Evolutionary conservation across 2,113 vertebrate species (phyloP).

Genomic region (Cranoglanis bouderius): DNA sequence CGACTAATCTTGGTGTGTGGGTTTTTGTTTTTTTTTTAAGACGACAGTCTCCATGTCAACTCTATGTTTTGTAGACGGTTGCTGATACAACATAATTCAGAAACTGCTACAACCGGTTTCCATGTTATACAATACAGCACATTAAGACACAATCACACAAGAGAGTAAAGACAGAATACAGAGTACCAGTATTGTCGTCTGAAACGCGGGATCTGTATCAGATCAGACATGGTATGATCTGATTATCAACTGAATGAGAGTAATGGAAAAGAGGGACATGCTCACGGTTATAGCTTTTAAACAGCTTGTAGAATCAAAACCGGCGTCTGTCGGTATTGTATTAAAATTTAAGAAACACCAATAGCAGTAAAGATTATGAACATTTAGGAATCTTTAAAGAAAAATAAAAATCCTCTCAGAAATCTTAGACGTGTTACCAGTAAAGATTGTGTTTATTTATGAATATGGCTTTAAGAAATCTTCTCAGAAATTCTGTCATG

Average conservation of each 20-base stretch:
- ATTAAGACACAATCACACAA: not conserved
- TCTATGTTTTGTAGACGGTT: not conserved
- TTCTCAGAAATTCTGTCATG: not conserved
- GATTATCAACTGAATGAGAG: not conserved
- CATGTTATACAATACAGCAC: not conserved
- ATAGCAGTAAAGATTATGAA: not conserved
- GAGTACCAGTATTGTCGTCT: not conserved
- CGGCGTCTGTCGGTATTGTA: too few relatives aligned
- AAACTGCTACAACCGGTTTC: constrained; percentile 7
- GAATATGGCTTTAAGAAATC: not conserved
- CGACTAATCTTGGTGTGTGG: not conserved
- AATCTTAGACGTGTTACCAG: not conserved
- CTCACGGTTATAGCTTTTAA: not conserved
- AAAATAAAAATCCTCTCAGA: too few relatives aligned
- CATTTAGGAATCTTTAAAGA: too few relatives aligned
- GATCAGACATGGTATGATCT: not conserved
- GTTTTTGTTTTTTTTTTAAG: not conserved
- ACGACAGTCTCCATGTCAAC: not conserved
- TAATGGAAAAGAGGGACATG: not conserved
- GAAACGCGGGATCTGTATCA: not conserved
- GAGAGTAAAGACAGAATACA: not conserved
- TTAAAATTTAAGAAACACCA: too few relatives aligned
- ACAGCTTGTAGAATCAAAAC: not conserved
- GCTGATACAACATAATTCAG: not conserved
- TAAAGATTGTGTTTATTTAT: not conserved